These are phyloP conservation scores for Tenthredo amoena DNA, from an alignment of 2,888 invertebrate species.

Conservation along the genomic window DNA sequence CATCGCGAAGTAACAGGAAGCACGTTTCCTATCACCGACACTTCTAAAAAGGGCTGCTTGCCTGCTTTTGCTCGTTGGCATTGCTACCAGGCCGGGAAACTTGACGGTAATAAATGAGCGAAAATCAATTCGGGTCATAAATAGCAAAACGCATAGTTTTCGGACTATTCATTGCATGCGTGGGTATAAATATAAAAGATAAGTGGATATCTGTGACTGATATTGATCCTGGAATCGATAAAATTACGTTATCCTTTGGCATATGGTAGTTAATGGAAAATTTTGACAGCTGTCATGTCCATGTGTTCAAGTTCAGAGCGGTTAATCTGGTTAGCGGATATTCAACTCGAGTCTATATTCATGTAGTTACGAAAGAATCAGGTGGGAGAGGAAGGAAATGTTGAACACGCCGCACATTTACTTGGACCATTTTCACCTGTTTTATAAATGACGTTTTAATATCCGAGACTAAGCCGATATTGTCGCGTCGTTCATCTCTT, in stretches of 20 bases:
- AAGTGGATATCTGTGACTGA: background rate
- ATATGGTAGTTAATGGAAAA: background rate
- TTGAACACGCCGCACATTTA: slow-evolving; percentile 17
- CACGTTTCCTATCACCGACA: slow-evolving; percentile 65
- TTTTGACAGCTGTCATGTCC: slow-evolving; percentile 48
- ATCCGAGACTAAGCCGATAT: background rate
- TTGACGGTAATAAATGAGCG: background rate
- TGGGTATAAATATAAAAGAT: background rate
- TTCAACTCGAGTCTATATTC: slow-evolving; percentile 12
- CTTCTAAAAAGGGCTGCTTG: slow-evolving; percentile 33
- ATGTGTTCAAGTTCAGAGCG: slow-evolving; percentile 30
- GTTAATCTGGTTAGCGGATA: slow-evolving; percentile 12
- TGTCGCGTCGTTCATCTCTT: background rate
- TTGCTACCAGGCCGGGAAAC: slow-evolving; percentile 18
- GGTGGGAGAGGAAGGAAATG: slow-evolving; percentile 52
- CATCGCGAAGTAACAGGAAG: slow-evolving; percentile 79
- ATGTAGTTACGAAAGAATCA: background rate
- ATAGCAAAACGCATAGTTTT: background rate
- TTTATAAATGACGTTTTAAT: slow-evolving; percentile 39
- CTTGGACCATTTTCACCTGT: slow-evolving; percentile 3
- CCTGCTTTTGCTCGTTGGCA: background rate
- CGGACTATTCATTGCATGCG: background rate
- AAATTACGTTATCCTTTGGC: background rate
- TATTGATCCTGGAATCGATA: background rate
- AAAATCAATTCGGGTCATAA: background rate